Conservation (phyloP, 2,113 vertebrate genomes). For the Thunnus thynnus region DNA sequence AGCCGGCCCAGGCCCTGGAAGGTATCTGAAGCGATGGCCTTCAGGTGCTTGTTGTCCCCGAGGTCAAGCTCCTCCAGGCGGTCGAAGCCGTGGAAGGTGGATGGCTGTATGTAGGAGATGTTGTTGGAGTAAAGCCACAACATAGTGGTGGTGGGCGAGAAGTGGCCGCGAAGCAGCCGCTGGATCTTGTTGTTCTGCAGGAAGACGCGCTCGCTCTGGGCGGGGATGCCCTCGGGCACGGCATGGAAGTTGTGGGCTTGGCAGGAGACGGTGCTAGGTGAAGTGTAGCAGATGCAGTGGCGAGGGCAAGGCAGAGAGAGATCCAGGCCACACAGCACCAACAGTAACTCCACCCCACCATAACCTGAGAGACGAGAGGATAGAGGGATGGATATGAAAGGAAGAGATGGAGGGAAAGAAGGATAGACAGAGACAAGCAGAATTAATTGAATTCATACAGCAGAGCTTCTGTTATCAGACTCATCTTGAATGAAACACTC, state of each 20-base stretch:
- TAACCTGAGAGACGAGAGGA: conserved; percentile 79
- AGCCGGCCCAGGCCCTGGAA: conserved; percentile 93
- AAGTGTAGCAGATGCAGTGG: conserved; percentile 96
- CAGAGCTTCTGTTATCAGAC: conserved; percentile 59
- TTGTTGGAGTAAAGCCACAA: conserved; percentile 99
- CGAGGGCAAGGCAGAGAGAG: conserved; percentile 88
- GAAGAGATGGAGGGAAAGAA: conserved; percentile 7
- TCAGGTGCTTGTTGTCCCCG: conserved; percentile 93
- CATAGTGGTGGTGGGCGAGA: conserved; percentile 93
- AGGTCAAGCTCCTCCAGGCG: conserved; percentile 98
- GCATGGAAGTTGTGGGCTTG: conserved; percentile 95
- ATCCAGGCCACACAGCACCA: conserved; percentile 92
- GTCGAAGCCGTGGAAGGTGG: conserved; percentile 92
- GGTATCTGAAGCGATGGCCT: conserved; percentile 92
- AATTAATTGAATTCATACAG: conserved; percentile 67
- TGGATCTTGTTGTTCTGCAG: conserved; percentile 98
- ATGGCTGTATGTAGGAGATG: conserved; percentile 95
- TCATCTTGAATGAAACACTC: conserved; percentile 66
- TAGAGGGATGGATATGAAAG: background rate
- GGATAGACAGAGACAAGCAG: conserved; percentile 26
- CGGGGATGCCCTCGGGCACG: conserved; percentile 95
- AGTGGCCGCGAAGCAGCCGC: conserved; percentile 92
- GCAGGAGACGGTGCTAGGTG: conserved; percentile 97
- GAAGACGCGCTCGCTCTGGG: conserved; percentile 95
- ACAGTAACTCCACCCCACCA: conserved; percentile 90